Evolutionary conservation across 92 coral and sea anemone species (phyloP).

Genomic region (Epizoanthus illoricatus): DNA sequence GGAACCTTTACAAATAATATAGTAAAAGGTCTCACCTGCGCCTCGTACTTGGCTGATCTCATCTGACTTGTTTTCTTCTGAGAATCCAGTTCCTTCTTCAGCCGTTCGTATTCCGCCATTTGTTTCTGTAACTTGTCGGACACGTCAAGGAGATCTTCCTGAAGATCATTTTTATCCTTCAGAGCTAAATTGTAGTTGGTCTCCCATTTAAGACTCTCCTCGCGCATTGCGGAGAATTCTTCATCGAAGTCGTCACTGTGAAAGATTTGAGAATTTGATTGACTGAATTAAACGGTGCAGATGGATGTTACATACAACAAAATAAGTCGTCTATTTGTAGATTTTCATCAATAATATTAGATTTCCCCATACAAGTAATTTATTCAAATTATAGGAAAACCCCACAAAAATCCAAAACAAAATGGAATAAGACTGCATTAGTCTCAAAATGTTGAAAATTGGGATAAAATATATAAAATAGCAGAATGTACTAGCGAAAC

Average conservation of each 20-base stretch:
- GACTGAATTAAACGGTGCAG: too few species aligned
- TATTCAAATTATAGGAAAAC: too few species aligned
- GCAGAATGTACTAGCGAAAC: too few species aligned
- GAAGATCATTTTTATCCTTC: constrained; percentile 37
- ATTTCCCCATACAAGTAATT: too few species aligned
- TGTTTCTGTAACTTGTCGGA: constrained; percentile 45
- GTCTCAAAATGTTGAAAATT: too few species aligned
- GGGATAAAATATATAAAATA: too few species aligned
- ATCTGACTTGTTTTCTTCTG: constrained; percentile 60
- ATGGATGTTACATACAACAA: not conserved
- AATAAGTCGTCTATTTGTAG: not conserved
- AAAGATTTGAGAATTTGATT: too few species aligned
- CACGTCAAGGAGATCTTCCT: constrained; percentile 32
- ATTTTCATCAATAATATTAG: not conserved
- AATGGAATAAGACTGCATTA: too few species aligned
- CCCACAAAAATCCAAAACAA: too few species aligned
- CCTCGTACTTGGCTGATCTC: constrained; percentile 61
- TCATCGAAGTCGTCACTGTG: constrained; percentile 47
- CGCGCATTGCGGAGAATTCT: constrained; percentile 62
- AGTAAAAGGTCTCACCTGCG: constrained; percentile 48
- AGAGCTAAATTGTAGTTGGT: constrained; percentile 48
- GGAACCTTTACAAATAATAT: not conserved
- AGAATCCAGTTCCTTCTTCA: constrained; percentile 61
- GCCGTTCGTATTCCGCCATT: constrained; percentile 51
- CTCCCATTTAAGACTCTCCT: constrained; percentile 65